Base-by-base conservation (phyloP, 1,140 invertebrate species). In the Brachionus paranguensis region DNA sequence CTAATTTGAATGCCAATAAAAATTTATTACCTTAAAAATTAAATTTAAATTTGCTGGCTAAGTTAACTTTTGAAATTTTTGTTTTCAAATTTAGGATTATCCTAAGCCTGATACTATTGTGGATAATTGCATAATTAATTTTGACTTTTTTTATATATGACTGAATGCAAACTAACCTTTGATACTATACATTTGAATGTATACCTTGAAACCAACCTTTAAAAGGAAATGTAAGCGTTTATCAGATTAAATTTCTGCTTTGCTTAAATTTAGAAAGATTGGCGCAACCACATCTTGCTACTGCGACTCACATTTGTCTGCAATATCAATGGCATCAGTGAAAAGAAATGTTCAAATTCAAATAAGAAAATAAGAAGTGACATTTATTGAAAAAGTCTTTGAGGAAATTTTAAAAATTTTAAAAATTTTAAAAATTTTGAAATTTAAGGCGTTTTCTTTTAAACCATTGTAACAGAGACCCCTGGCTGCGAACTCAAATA, bases 1-100 rank as follows among this genome's bases (percentile, higher is more conserved):
- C 53, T 60, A 60, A 60, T 20, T 60, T 60, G 17, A 60, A 60
- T 60, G 53, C 53, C 53, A 60, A 60, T 60, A 60, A 60, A 60
- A 60, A 60, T 60, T 60, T 60, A 60, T 60, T 60, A 60, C 53
- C 53, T 60, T 60, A 60, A 60, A 60, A 60, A 60, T 60, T 60
- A 20, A 60, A 60, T 60, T 60, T 60, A 20, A 60, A 60, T 60
- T 60, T 60, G n/a, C 53, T 60, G 53, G 20, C 53, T 27, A 60
- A 60, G 53, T 60, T 60, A 60, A 60, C 53, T 60, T 60, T 60
- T 60, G 53, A 60, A 60, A 20, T 60, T 60, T 60, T 37, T 29
- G 3, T 29, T 60, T 27, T 60, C 3, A 24, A 60, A 60, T 60
- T 60, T 60, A 60, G 53, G 53, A 60, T 60, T 10, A 60, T 60